Base-by-base conservation (phyloP, 1,140 invertebrate genomes). In the Tenebrio molitor region DNA sequence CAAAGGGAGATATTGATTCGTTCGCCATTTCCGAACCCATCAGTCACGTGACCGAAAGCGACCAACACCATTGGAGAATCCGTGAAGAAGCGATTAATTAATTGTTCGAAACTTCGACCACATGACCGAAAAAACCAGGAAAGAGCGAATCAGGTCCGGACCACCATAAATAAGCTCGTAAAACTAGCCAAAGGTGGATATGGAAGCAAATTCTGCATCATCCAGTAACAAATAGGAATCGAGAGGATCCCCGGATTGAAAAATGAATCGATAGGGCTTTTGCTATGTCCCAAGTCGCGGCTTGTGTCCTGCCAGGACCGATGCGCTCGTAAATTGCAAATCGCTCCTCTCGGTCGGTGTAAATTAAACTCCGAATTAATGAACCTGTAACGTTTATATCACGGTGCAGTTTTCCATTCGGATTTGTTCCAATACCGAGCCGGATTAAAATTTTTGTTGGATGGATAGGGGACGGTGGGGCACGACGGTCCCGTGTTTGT, bases 361-460 rank as follows among this genome's bases (percentile, higher is more conserved):
- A 58, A 58, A 58, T 58, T 58, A 58, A 58, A 58, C 50, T 58
- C 50, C 23, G 50, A 58, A 58, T 58, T 58, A 58, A 58, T 29
- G 50, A 58, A 58, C 50, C 50, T 58, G 50, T 58, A 58, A 58
- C 50, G 50, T 58, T 58, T 58, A 58, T 58, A 58, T 58, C 50
- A 58, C 29, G 12, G 16, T 66, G 39, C 41, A 41, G 36, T 66
- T 66, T 41, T 44, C 33, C 36, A 41, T 66, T 23, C 34, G 34
- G 63, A 66, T 66, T 66, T 66, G 42, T 25, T 42, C 63, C 36
- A 25, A 41, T 42, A 41, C 63, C n/a, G 63, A 66, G 6, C 63
- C 6, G 36, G 63, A 66, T 66, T 66, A 66, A 64, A 66, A 34
- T 42, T 66, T 66, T n/a, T 16, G 15, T 34, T 19, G 23, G 16